These are phyloP conservation scores for Lordiphosa collinella DNA, from an alignment of 1,140 invertebrate species.

Conservation along the genomic window DNA sequence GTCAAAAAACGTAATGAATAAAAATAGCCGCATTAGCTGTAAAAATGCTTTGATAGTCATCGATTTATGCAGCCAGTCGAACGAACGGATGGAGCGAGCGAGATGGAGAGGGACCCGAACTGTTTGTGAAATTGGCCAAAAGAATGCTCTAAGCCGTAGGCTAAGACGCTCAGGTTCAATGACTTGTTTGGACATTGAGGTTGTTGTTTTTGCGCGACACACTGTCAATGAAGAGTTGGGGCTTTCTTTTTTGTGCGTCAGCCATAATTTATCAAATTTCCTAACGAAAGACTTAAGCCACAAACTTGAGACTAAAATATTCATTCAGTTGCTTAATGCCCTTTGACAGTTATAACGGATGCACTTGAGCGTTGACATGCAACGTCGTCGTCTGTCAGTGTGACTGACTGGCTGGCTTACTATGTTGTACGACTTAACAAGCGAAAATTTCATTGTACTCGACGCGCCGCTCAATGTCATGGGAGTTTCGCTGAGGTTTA, in stretches of 20 bases:
- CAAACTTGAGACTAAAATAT: too few species aligned
- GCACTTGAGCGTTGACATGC: constrained; percentile 68
- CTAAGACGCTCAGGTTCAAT: constrained; percentile 54
- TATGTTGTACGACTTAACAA: too few species aligned
- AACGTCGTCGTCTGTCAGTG: constrained; percentile 54
- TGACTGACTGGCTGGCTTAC: constrained; percentile 18
- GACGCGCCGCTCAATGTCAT: constrained; percentile 66
- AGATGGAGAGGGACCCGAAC: constrained; percentile 1
- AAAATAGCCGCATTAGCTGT: constrained; percentile 77
- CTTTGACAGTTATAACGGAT: constrained; percentile 73
- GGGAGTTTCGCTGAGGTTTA: constrained; percentile 43
- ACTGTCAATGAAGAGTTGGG: constrained; percentile 14
- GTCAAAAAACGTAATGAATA: constrained; percentile 71
- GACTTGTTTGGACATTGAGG: constrained; percentile 40
- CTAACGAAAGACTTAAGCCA: too few species aligned
- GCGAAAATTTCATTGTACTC: constrained; percentile 61
- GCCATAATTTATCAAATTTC: background rate
- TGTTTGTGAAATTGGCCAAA: constrained; percentile 66
- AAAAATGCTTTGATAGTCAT: constrained; percentile 74
- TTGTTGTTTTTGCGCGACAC: constrained; percentile 46
- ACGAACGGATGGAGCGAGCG: constrained; percentile 4
- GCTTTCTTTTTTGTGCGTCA: constrained; percentile 4
- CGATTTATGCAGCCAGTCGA: constrained; percentile 52
- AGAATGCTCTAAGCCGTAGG: constrained; percentile 65
- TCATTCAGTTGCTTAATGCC: constrained; percentile 24